Conservation (phyloP, 2,113 vertebrate genomes). For the Rhynchomys soricoides region DNA sequence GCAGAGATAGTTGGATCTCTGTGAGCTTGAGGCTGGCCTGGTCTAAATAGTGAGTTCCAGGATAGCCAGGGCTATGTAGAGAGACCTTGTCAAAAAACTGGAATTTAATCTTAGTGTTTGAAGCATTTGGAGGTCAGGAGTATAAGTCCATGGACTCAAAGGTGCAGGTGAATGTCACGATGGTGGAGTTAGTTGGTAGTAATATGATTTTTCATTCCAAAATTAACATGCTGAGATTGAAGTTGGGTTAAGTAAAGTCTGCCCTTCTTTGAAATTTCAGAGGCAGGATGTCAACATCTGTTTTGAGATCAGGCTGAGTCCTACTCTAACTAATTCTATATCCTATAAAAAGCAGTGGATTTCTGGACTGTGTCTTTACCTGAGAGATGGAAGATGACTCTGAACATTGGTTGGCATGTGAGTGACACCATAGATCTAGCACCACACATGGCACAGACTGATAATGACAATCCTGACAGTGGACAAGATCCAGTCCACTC, state of each 20-base stretch:
- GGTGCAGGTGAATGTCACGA: background rate
- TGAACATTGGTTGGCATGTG: background rate
- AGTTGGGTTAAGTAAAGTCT: background rate
- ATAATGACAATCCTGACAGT: background rate
- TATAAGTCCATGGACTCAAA: background rate
- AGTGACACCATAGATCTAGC: background rate
- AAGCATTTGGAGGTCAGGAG: background rate
- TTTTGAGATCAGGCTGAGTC: background rate
- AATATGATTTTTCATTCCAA: background rate
- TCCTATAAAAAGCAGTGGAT: background rate
- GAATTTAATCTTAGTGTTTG: conserved; percentile 23
- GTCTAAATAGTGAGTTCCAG: too few species aligned
- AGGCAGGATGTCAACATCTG: background rate
- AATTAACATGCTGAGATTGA: background rate
- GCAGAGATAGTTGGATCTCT: too few species aligned
- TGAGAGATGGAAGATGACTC: background rate
- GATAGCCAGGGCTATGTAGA: too few species aligned
- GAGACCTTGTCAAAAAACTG: background rate
- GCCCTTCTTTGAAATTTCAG: background rate
- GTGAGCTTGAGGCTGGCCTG: too few species aligned
- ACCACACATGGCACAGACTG: background rate
- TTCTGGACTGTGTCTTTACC: background rate
- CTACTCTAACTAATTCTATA: background rate
- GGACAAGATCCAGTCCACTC: too few species aligned
- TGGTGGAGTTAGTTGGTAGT: conserved; percentile 4